Evolutionary conservation across 2,113 vertebrate genomes (phyloP), one percentile per base, ranked within the genome.

Genomic region (Podarcis raffonei): DNA sequence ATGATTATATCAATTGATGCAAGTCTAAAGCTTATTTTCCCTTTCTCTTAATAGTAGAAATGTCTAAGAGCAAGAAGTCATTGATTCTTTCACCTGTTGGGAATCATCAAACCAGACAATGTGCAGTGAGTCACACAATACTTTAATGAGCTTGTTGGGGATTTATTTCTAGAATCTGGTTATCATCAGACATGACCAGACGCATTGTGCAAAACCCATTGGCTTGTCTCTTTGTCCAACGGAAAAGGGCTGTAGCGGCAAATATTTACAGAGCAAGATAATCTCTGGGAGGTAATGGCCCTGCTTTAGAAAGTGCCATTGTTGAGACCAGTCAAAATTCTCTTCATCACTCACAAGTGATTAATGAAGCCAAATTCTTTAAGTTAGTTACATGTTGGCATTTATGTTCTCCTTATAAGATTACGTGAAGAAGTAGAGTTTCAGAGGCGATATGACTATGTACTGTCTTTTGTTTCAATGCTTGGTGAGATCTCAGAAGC

Each of bases 201-300:
- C 89, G 0, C 75, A 39, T 86, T 89, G 42, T 82, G 81, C 77
- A 91, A 90, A 92, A 87, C 90, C 57, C 65, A 66, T 76, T 86
- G 75, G 83, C 69, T 2, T 82, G 84, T 75, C 91, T 65, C 35
- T 93, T 92, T 89, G 25, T 37, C 20, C n/a, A 27, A 13, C 82
- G 57, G 89, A 86, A 87, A 82, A 84, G 62, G 71, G 30, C 81
- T 88, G 74, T 80, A 35, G 87, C 13, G 78, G 83, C 78, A 90
- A 93, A 92, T 95, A 88, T 95, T 96, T 96, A 93, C 94, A 93
- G 91, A 88, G 87, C 84, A 80, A 87, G 90, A 81, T 87, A 89
- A 94, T 57, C 59, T 91, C 80, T 42, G 71, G 91, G 81, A 87
- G 94, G 92, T 91, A 89, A 94, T 77, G 90, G 57, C 87, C n/a